Evolutionary conservation across 2,113 vertebrate genomes (phyloP), one percentile per base, ranked within the genome.

Genomic region (Nothoprocta perdicaria): DNA sequence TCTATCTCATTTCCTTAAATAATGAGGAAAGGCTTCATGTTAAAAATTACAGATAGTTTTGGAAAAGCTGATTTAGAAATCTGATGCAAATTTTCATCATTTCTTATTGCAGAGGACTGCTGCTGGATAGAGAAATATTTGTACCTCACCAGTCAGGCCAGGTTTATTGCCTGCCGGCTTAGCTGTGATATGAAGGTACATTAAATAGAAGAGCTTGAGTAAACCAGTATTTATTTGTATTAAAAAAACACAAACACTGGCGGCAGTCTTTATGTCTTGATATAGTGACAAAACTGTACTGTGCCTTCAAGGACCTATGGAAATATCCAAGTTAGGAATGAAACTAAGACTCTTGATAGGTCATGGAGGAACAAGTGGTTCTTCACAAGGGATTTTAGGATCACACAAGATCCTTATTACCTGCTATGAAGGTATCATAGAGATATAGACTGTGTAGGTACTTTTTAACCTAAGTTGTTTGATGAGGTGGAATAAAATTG

Each of bases 1-100:
- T 87, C 85, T 77, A 24, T 67, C 13, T 75, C 10, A 43, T 68
- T 74, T 95, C 17, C 18, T 57, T 86, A 23, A 38, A 61, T 84
- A 78, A 65, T 13, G 68, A 86, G 38, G 57, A 85, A 80, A 63
- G 60, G 45, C 24, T 73, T 89, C 3, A 11, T 57, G 67, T 60
- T 18, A 27, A 80, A 88, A 75, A 69, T 10, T 41, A 17, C 35
- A 46, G 10, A 5, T 63, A 41, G 50, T 38, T 89, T 87, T 80
- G 15, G 55, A 85, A 86, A 84, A 84, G 31, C 29, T 12, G 11
- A 0, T 33, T 75, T 61, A 73, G 27, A 81, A 77, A 90, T 60
- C 11, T 48, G 24, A 65, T 53, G 35, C 52, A 61, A 81, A 90
- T 81, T 16, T 3, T 80, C 43, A 43, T 50, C 2, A 1, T 55